phyloP scores from a whole-genome alignment of 2,888 invertebrate species.

The Halictus ligatus region DNA sequence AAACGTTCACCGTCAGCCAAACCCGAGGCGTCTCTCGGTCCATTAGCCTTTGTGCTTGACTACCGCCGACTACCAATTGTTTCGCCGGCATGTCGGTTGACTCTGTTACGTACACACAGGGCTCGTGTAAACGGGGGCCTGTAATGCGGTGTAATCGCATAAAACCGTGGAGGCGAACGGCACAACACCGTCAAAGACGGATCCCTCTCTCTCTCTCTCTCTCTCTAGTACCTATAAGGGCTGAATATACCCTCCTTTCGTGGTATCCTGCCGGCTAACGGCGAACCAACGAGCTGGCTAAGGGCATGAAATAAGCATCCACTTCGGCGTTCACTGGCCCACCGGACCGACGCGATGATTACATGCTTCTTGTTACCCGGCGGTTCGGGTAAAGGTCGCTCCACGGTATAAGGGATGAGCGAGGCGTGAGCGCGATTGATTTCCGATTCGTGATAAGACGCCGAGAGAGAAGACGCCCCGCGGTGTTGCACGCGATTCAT shows the following conservation, averaged over 20 bases:
- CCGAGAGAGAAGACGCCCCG: slow-evolving; percentile 6
- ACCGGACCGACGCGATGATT: slow-evolving; percentile 35
- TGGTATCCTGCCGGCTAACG: slow-evolving; percentile 5
- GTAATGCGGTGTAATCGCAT: slow-evolving; percentile 64
- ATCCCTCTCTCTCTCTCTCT: background rate
- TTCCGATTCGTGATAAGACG: slow-evolving; percentile 54
- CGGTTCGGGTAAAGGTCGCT: slow-evolving; percentile 32
- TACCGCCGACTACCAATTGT: background rate
- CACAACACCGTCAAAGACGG: slow-evolving; percentile 64
- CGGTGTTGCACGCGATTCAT: slow-evolving; percentile 12
- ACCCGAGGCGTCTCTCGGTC: slow-evolving; percentile 27
- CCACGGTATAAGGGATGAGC: slow-evolving; percentile 33
- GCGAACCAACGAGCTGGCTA: slow-evolving; percentile 38
- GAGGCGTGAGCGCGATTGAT: slow-evolving; percentile 46
- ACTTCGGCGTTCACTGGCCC: slow-evolving; percentile 14
- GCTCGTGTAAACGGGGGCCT: slow-evolving; percentile 40
- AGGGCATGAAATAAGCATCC: slow-evolving; percentile 44
- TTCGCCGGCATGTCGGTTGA: slow-evolving; percentile 27
- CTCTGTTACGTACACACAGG: slow-evolving; percentile 5
- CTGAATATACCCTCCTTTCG: background rate
- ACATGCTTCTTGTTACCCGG: slow-evolving; percentile 40
- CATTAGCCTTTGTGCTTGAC: background rate
- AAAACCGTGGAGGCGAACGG: slow-evolving; percentile 58
- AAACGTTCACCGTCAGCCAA: background rate
- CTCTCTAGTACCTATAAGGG: background rate